These are phyloP conservation scores for Upupa epops DNA, from an alignment of 2,113 vertebrate genomes.

Conservation along the genomic window DNA sequence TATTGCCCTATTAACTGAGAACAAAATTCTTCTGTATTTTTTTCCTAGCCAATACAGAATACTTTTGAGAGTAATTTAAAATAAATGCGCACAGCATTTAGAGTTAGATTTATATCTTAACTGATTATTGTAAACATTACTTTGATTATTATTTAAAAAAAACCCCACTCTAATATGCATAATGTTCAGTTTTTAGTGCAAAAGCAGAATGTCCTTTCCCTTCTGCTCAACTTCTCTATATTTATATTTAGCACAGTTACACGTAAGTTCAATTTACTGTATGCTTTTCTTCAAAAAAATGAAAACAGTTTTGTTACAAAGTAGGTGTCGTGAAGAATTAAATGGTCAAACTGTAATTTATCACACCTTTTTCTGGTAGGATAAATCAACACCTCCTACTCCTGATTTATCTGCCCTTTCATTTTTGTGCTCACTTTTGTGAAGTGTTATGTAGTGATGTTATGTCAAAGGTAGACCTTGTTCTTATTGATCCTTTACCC, in stretches of 20 bases:
- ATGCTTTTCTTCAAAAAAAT: neutral
- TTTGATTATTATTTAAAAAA: neutral
- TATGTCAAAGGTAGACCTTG: constrained; percentile 44
- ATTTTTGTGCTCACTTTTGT: neutral
- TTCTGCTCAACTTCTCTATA: neutral
- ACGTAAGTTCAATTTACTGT: neutral
- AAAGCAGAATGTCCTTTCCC: neutral
- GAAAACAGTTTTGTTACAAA: neutral
- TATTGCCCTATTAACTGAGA: constrained; percentile 64
- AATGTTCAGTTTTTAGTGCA: neutral
- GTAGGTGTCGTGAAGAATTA: constrained; percentile 36
- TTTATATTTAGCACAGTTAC: constrained; percentile 16
- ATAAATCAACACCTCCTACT: constrained; percentile 10
- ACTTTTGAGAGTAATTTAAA: constrained; percentile 33
- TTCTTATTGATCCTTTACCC: neutral
- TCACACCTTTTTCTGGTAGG: constrained; percentile 25
- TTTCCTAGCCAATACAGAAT: constrained; percentile 5
- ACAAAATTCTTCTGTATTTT: constrained; percentile 64
- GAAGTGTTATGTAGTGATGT: neutral
- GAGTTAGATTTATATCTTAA: constrained; percentile 40
- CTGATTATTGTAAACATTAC: constrained; percentile 20
- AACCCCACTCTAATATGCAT: neutral
- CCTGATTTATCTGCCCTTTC: constrained; percentile 39
- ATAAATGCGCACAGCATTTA: neutral
- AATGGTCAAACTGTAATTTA: neutral